phyloP scores from a whole-genome alignment of 2,888 invertebrate genomes.

The Amblyjoppa proteus region DNA sequence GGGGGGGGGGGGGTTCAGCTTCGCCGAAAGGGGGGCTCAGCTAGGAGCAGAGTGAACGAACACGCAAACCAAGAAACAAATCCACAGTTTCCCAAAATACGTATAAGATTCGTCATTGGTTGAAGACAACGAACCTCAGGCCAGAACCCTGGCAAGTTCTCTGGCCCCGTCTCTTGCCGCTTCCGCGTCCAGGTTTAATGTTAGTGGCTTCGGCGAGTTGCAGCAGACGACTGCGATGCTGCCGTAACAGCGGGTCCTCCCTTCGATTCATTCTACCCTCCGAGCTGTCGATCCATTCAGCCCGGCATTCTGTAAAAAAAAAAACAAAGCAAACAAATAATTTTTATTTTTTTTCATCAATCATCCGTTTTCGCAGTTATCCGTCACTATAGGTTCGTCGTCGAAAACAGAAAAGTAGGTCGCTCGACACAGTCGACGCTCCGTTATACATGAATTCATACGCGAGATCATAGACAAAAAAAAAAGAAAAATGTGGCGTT shows the following conservation, averaged over 20 bases:
- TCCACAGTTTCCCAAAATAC: no score
- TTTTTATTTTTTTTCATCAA: background rate
- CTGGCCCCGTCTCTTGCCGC: conserved; percentile 83
- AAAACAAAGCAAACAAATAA: background rate
- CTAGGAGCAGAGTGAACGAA: no score
- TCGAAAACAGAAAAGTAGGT: conserved; percentile 42
- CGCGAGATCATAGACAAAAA: conserved; percentile 41
- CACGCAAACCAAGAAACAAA: no score
- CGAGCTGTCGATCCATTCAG: conserved; percentile 67
- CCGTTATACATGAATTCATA: conserved; percentile 38
- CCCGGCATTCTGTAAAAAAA: conserved; percentile 59
- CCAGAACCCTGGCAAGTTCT: conserved; percentile 80
- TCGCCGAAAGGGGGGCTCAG: no score
- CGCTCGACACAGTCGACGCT: conserved; percentile 13
- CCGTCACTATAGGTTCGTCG: conserved; percentile 29
- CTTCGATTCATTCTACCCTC: conserved; percentile 83
- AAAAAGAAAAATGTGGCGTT: background rate
- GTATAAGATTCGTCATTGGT: no score
- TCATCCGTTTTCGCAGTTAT: no score
- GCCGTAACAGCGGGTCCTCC: conserved; percentile 86
- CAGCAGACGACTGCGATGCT: conserved; percentile 85
- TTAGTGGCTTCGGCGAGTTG: conserved; percentile 85
- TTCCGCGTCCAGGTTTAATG: conserved; percentile 81
- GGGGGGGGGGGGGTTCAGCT: no score
- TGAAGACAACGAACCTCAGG: conserved; percentile 74